phyloP scores from a whole-genome alignment of 2,113 vertebrate species.

The Tyto alba region DNA sequence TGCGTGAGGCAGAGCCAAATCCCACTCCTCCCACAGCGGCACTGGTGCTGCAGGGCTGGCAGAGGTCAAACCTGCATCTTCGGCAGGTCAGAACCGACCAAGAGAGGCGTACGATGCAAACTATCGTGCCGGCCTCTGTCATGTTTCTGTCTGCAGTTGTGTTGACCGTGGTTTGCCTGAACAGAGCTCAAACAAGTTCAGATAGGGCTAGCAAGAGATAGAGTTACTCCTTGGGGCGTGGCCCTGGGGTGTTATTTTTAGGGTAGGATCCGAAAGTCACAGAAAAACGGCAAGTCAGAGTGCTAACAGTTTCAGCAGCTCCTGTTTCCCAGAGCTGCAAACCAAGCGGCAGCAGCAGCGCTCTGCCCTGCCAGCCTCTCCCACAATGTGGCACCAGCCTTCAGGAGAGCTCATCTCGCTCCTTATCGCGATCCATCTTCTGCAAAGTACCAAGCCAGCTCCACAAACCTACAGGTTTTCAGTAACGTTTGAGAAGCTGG shows the following conservation, averaged over 20 bases:
- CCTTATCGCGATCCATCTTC: not conserved
- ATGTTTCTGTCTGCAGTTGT: rapidly evolving
- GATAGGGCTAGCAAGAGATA: not conserved
- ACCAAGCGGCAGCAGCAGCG: rapidly evolving
- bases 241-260: conserved; percentile 1
- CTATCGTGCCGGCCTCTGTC: rapidly evolving
- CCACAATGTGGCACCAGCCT: not conserved
- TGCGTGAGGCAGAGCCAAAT: rapidly evolving
- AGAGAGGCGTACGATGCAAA: rapidly evolving
- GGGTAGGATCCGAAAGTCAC: not conserved
- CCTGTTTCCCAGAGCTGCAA: not conserved
- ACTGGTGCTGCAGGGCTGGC: not conserved
- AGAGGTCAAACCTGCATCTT: not conserved
- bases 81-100: rapidly evolving
- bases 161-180: not conserved
- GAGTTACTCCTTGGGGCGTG: not conserved
- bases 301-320: not conserved
- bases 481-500: not conserved
- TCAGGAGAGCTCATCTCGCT: not conserved
- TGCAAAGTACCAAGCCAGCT: not conserved
- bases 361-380: not conserved
- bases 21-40: not conserved
- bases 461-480: not conserved
- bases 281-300: not conserved
- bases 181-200: not conserved